Percentiles rank a stretch among this genome's conserved stretches.
These are phyloP conservation scores for Lipotes vexillifer DNA, from an alignment of 2,113 vertebrate genomes.

Conservation along the genomic window DNA sequence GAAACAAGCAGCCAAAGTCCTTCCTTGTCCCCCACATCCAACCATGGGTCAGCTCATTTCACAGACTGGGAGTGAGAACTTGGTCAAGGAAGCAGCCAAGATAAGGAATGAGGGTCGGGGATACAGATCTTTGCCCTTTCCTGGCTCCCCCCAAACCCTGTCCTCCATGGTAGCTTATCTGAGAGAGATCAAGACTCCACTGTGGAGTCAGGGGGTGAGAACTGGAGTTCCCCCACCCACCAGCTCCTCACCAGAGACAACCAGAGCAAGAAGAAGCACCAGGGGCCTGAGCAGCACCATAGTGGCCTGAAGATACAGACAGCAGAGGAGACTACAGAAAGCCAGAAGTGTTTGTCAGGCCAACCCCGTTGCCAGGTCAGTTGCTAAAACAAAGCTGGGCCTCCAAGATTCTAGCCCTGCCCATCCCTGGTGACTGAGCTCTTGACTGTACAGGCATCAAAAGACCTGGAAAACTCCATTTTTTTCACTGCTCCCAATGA, in stretches of 20 bases:
- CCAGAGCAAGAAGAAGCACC: background rate
- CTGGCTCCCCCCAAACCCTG: background rate
- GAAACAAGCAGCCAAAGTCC: background rate
- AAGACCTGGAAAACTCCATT: background rate
- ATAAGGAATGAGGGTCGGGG: background rate
- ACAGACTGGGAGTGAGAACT: background rate
- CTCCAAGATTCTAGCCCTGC: background rate
- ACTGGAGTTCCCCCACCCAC: background rate
- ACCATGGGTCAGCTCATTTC: background rate
- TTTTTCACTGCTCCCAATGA: background rate
- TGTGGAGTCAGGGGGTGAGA: background rate
- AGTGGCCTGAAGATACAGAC: background rate
- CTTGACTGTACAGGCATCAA: background rate
- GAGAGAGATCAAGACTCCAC: background rate
- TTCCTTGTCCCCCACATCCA: background rate
- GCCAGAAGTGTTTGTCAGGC: background rate
- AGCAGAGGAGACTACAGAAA: background rate
- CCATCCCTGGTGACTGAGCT: background rate
- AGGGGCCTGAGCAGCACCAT: conserved; percentile 39
- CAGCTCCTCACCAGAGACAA: conserved; percentile 62
- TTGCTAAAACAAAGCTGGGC: conserved; percentile 47
- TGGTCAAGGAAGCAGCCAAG: background rate
- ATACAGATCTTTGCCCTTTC: background rate
- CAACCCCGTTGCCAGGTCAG: conserved; percentile 48
- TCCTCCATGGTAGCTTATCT: background rate